Percentiles rank a stretch among this genome's conserved stretches.
Evolutionary conservation across 2,113 vertebrate genomes (phyloP).

Genomic region (Ammodytes dubius): DNA sequence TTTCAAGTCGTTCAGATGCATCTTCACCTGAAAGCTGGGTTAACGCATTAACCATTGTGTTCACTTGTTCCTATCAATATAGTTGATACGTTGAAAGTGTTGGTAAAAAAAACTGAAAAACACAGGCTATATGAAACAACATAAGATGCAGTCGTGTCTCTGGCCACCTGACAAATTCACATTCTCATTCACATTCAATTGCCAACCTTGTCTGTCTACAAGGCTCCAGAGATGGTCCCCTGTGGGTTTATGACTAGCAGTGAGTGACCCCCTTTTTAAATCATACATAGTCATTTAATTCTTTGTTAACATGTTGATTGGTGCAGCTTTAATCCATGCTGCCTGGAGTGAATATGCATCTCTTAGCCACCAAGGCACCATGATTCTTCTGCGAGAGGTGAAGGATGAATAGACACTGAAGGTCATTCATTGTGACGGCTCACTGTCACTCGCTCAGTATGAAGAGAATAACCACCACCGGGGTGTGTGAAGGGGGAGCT

Average conservation of each 20-base stretch:
- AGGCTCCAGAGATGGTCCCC: too few species aligned
- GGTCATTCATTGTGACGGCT: constrained; percentile 39
- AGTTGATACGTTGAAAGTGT: neutral
- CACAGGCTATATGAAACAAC: too few species aligned
- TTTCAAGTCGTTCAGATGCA: neutral
- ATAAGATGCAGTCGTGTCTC: too few species aligned
- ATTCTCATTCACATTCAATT: too few species aligned
- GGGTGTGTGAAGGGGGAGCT: constrained; percentile 47
- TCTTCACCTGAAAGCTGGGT: neutral
- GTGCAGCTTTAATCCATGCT: neutral
- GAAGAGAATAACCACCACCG: constrained; percentile 20
- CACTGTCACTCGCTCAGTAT: constrained; percentile 26
- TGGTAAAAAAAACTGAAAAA: too few species aligned
- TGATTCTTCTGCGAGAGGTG: constrained; percentile 17
- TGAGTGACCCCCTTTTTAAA: neutral
- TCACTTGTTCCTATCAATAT: neutral
- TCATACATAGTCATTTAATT: neutral
- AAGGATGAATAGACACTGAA: constrained; percentile 17
- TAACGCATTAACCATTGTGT: neutral
- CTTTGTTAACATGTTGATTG: neutral
- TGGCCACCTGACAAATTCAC: too few species aligned
- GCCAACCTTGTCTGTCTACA: too few species aligned
- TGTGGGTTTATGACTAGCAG: neutral
- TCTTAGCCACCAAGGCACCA: neutral
- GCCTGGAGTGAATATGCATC: neutral